Base-by-base conservation (phyloP, 2,888 invertebrate genomes). In the Hesperia comma region DNA sequence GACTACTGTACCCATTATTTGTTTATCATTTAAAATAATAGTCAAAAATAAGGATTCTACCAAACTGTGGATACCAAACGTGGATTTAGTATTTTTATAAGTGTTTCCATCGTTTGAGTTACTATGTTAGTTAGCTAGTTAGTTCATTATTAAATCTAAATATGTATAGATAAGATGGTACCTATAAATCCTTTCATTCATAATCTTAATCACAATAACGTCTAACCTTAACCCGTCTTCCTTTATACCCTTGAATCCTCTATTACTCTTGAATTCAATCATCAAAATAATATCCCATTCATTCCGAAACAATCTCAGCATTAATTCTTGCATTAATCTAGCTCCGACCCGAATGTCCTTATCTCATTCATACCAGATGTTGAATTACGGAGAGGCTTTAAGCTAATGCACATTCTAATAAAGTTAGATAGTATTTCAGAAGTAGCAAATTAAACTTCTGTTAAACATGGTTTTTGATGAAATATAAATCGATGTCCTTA, bases 331-430 rank as follows among this genome's bases (percentile, higher is more conserved):
- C 53, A 41, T 66, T 66, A 66, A 66, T 66, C 60, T 53, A 58
- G 53, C 66, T 60, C 40, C 66, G 60, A 66, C 66, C 60, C 17
- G 32, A 58, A 58, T 58, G 53, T 58, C 53, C 66, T 66, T 66
- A 66, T 66, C 66, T 60, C 60, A 66, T 66, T 66, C 60, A 66
- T 60, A 54, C 66, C 66, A 66, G 66, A 66, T 66, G 60, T 60
- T 60, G 54, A 66, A 66, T 60, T 60, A 60, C 33, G 8, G 33
- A 33, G 55, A 8, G 51, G 53, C 37, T 60, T 60, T 54, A 43
- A 60, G 6, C 54, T 43, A 46, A 43, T 60, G 21, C 40, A 66
- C 60, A 60, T 58, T 58, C 40, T 37, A 41, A 56, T 26, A 51
- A 58, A 12, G 17, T 55, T 41, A 32, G 17, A 15, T 61, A 41